Percentiles rank a stretch among this genome's conserved stretches.
Conservation (phyloP, 2,113 vertebrate species). For the Nansenia antarctica region DNA sequence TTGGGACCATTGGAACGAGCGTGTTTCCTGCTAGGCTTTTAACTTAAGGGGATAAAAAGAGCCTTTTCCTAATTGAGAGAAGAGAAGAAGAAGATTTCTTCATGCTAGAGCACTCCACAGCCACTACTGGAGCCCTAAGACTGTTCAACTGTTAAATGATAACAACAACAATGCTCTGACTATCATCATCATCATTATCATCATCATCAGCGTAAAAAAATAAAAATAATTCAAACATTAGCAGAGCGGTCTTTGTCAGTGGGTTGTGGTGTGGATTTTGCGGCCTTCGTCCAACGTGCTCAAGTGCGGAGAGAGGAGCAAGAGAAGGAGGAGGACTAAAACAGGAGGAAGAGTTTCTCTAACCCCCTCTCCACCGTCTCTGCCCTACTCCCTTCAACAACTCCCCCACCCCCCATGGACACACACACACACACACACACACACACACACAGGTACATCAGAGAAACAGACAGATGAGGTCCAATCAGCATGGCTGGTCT, state of each 20-base stretch:
- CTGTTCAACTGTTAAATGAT: slow-evolving; percentile 92
- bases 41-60: slow-evolving; percentile 49
- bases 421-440: slow-evolving; percentile 50
- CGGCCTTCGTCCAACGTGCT: slow-evolving; percentile 52
- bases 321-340: slow-evolving; percentile 33
- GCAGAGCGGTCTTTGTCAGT: slow-evolving; percentile 63
- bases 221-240: slow-evolving; percentile 64
- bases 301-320: slow-evolving; percentile 53
- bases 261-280: slow-evolving; percentile 53
- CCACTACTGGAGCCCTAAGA: slow-evolving; percentile 89
- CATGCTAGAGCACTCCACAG: slow-evolving; percentile 88
- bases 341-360: slow-evolving; percentile 58
- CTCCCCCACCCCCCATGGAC: slow-evolving; percentile 53
- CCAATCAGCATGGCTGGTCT: slow-evolving; percentile 51
- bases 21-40: slow-evolving; percentile 54
- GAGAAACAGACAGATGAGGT: slow-evolving; percentile 51
- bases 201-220: too few relatives aligned
- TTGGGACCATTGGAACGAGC: slow-evolving; percentile 42
- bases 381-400: slow-evolving; percentile 41
- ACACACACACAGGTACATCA: slow-evolving; percentile 56
- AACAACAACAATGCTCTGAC: slow-evolving; percentile 70
- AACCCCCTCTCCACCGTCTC: slow-evolving; percentile 49
- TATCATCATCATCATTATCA: too few relatives aligned
- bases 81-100: slow-evolving; percentile 87
- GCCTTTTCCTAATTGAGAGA: slow-evolving; percentile 50